These are phyloP conservation scores for Nemotelus pantherinus DNA, from an alignment of 2,888 invertebrate genomes.

Conservation along the genomic window DNA sequence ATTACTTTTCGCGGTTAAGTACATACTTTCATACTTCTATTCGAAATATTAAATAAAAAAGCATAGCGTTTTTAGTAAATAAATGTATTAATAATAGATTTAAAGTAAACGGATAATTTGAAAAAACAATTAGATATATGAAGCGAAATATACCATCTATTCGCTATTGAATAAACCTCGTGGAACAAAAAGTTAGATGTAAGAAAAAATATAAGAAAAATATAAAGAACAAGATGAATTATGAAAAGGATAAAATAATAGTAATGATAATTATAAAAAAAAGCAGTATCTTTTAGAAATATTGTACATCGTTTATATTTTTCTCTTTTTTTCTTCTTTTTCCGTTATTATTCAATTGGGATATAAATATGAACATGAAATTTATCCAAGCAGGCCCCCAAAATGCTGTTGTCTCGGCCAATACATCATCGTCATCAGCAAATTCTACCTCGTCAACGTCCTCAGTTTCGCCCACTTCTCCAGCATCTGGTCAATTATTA, in stretches of 20 bases:
- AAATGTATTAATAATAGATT: slow-evolving; percentile 12
- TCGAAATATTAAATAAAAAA: slow-evolving; percentile 11
- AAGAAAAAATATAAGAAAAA: slow-evolving; percentile 41
- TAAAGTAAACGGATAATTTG: slow-evolving; percentile 7
- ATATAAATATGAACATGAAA: slow-evolving; percentile 41
- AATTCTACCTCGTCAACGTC: slow-evolving; percentile 64
- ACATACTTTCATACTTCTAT: slow-evolving; percentile 12
- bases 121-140: slow-evolving; percentile 16
- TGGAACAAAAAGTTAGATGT: background rate
- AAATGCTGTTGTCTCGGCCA: slow-evolving; percentile 61
- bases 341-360: slow-evolving; percentile 31
- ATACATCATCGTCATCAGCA: slow-evolving; percentile 56
- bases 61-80: background rate
- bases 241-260: slow-evolving; percentile 45
- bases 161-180: slow-evolving; percentile 4
- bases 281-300: slow-evolving; percentile 39
- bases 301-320: slow-evolving; percentile 36
- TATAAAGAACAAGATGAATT: slow-evolving; percentile 46
- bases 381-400: slow-evolving; percentile 60
- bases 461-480: slow-evolving; percentile 64
- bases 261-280: slow-evolving; percentile 11
- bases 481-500: slow-evolving; percentile 73
- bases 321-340: slow-evolving; percentile 38
- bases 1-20: slow-evolving; percentile 16
- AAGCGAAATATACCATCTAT: background rate